A percentile compares a stretch with the other conserved stretches of the same genome.
Conservation (phyloP, 2,888 invertebrate genomes). For the Acutogordius australiensis region DNA sequence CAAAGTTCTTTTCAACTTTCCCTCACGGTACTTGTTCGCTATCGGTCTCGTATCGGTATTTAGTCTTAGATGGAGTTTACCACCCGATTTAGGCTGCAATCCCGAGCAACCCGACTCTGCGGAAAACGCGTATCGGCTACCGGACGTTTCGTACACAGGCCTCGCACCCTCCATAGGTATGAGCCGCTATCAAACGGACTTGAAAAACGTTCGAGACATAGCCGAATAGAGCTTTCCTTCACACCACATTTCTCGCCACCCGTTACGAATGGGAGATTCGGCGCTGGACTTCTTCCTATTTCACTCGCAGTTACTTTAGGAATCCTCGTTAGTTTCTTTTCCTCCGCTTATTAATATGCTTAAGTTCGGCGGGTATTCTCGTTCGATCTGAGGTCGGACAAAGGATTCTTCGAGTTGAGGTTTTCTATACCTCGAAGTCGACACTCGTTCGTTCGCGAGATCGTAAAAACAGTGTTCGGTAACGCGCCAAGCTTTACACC, state of each 20-base stretch:
- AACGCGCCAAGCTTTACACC: too few species aligned
- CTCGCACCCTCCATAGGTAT: conserved; percentile 23
- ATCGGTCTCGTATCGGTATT: conserved; percentile 37
- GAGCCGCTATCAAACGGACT: conserved; percentile 18
- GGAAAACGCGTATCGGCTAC: conserved; percentile 19
- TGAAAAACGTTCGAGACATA: conserved; percentile 2
- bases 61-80: conserved; percentile 32
- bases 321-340: conserved; percentile 36
- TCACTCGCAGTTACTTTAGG: not conserved
- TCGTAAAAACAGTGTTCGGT: too few species aligned
- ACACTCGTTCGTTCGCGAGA: too few species aligned
- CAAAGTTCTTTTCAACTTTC: conserved; percentile 41
- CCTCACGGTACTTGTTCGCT: conserved; percentile 38
- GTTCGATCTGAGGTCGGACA: conserved; percentile 22
- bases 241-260: not conserved
- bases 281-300: not conserved
- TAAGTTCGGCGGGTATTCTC: conserved; percentile 30
- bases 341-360: conserved; percentile 41
- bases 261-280: not conserved
- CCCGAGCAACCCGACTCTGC: conserved; percentile 32
- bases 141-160: conserved; percentile 19
- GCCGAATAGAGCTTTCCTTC: not conserved
- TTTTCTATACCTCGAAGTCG: too few species aligned
- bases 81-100: conserved; percentile 33
- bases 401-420: not conserved